These are phyloP conservation scores for Vespertilio murinus DNA, from an alignment of 2,797 vertebrate species.

Conservation along the genomic window DNA sequence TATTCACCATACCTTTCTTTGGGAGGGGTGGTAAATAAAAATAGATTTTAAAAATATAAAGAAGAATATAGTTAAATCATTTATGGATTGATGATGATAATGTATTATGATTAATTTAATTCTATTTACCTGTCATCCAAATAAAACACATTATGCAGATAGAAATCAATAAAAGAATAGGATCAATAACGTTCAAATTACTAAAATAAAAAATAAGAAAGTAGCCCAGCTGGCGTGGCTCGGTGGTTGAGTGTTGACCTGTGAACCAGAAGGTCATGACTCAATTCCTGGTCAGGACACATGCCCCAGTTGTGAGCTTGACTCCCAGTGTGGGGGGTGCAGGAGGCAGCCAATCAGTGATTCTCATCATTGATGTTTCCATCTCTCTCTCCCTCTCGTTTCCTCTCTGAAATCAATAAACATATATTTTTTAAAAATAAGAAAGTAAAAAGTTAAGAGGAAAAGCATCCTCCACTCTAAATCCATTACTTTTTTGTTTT, in stretches of 20 bases:
- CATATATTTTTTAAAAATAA: neutral
- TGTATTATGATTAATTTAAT: constrained; percentile 9
- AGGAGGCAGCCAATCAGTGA: no score
- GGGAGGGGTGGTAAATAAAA: neutral
- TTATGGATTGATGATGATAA: neutral
- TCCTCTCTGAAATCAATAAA: no score
- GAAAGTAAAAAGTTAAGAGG: neutral
- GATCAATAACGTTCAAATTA: neutral
- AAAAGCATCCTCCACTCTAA: fast-evolving
- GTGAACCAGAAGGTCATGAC: no score
- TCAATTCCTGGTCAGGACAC: no score
- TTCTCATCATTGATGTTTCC: no score
- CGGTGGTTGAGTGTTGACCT: no score
- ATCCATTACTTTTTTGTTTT: neutral
- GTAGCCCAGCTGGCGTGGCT: no score
- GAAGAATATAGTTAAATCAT: neutral
- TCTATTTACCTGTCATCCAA: neutral
- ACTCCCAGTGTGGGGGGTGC: no score
- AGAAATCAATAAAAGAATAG: neutral
- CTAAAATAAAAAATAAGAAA: neutral
- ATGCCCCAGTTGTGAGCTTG: no score
- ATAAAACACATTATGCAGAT: neutral
- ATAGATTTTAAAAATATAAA: constrained; percentile 16
- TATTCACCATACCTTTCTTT: neutral
- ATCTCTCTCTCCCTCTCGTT: no score